Conservation (phyloP, 2,113 vertebrate species). For the Hyaena hyaena region DNA sequence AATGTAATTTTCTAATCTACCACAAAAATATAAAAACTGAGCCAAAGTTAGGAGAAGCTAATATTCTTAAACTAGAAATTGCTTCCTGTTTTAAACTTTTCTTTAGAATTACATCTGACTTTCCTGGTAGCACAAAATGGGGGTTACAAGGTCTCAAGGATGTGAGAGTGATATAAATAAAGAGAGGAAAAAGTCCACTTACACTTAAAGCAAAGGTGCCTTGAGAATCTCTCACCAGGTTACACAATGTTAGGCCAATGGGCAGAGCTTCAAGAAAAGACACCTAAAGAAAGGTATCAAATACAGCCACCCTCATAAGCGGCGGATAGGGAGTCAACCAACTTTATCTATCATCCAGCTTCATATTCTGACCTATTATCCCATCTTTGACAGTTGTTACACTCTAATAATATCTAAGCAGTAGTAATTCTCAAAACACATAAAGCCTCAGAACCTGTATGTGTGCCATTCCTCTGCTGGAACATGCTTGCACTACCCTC, state of each 20-base stretch:
- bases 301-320: background rate
- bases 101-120: background rate
- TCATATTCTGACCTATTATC: background rate
- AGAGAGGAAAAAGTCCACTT: background rate
- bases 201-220: background rate
- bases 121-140: background rate
- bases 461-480: background rate
- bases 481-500: background rate
- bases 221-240: background rate
- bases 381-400: background rate
- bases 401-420: background rate
- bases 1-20: slow-evolving; percentile 82
- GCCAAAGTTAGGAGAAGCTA: slow-evolving; percentile 55
- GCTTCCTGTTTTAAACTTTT: slow-evolving; percentile 45
- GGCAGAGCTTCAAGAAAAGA: background rate
- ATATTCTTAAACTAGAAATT: slow-evolving; percentile 64
- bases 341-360: background rate
- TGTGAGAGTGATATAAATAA: background rate
- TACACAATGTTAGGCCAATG: background rate
- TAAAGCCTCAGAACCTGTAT: background rate
- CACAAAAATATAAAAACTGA: slow-evolving; percentile 72
- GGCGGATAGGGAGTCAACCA: background rate
- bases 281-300: background rate
- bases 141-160: background rate
- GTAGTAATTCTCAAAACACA: background rate